Evolutionary conservation across 1,140 invertebrate species (phyloP).

Genomic region (Nebria ingens): DNA sequence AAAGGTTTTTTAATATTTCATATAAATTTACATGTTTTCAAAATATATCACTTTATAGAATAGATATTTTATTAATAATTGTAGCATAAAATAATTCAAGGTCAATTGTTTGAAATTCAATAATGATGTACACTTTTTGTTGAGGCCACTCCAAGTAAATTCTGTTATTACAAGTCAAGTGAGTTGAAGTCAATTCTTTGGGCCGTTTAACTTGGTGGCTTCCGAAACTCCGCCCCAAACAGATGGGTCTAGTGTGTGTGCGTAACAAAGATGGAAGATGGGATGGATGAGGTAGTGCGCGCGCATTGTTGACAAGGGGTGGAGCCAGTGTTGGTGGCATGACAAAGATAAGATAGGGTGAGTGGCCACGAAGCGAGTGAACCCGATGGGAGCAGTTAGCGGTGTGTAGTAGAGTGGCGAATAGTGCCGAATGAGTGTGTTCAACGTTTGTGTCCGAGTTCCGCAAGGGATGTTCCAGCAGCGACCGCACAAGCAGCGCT

Average conservation of each 20-base stretch:
- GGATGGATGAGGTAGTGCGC: not conserved
- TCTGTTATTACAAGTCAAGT: no score
- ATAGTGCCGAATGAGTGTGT: not conserved
- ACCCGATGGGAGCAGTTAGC: slow-evolving; percentile 5
- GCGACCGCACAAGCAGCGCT: slow-evolving; percentile 36
- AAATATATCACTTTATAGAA: no score
- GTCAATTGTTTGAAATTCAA: no score
- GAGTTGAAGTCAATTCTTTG: no score
- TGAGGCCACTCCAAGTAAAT: no score
- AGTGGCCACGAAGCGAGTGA: not conserved
- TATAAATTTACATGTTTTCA: no score
- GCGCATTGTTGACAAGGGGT: not conserved
- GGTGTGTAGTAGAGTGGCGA: not conserved
- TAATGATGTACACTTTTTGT: no score
- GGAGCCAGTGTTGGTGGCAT: not conserved
- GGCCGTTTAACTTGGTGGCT: slow-evolving; percentile 33
- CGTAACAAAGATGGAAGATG: slow-evolving; percentile 16
- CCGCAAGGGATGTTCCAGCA: slow-evolving; percentile 4
- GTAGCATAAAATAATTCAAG: no score
- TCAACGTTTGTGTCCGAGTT: not conserved
- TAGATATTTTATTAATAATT: no score
- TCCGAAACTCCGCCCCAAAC: slow-evolving; percentile 24
- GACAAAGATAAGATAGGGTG: slow-evolving; percentile 23
- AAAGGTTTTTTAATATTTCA: no score
- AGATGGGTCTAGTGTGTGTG: slow-evolving; percentile 19